phyloP scores from a whole-genome alignment of 2,888 invertebrate genomes.

The Maniola hyperantus region DNA sequence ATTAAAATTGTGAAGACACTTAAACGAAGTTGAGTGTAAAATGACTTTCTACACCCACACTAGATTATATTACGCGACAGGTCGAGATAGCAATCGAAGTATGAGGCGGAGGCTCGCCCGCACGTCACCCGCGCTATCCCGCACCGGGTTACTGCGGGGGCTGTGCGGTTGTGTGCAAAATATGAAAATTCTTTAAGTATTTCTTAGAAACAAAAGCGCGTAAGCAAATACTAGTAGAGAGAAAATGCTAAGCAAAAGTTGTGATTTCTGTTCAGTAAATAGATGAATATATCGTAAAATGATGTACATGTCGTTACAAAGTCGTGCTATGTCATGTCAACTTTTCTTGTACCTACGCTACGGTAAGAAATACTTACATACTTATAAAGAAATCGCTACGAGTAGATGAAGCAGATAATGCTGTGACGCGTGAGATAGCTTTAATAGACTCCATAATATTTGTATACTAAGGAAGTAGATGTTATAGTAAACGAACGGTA shows the following conservation, averaged over 20 bases:
- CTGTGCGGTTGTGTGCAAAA: too few species aligned
- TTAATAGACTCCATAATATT: not conserved
- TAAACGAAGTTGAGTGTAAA: too few species aligned
- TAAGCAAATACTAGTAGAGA: constrained; percentile 24
- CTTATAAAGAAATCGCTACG: constrained; percentile 19
- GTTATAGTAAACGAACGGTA: not conserved
- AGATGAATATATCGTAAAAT: constrained; percentile 32
- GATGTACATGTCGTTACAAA: constrained; percentile 32
- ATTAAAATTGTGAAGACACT: too few species aligned
- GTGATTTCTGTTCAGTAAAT: constrained; percentile 32
- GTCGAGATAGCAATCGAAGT: too few species aligned
- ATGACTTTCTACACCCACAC: too few species aligned
- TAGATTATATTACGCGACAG: too few species aligned
- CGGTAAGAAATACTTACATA: constrained; percentile 26
- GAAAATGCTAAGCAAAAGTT: constrained; percentile 33
- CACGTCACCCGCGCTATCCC: too few species aligned
- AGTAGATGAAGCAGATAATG: constrained; percentile 15
- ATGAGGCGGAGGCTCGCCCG: too few species aligned
- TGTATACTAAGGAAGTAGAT: not conserved
- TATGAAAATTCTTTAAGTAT: constrained; percentile 28
- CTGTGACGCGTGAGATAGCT: constrained; percentile 15
- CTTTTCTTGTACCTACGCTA: not conserved
- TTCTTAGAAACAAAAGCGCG: constrained; percentile 18
- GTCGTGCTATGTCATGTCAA: constrained; percentile 27
- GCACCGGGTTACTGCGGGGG: too few species aligned